Percentiles rank a stretch among this genome's conserved stretches.
These are phyloP conservation scores for Charadrius vociferus DNA, from an alignment of 2,113 vertebrate genomes.

Conservation along the genomic window DNA sequence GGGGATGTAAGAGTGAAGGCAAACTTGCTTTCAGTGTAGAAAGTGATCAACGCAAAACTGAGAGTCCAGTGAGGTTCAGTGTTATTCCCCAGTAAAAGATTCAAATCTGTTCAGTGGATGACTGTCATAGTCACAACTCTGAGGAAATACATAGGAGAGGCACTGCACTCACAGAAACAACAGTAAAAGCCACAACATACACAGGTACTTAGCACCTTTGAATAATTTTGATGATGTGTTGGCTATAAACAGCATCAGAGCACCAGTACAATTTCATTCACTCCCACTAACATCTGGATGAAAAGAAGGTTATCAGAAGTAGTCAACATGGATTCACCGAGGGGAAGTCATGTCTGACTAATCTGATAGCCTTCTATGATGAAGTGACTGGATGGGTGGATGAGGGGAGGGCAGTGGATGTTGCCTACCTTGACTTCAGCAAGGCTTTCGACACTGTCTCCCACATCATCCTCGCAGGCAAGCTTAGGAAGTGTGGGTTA, in stretches of 20 bases:
- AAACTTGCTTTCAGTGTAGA: background rate
- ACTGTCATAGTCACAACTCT: too few relatives aligned
- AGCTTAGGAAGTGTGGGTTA: too few relatives aligned
- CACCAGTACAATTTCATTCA: background rate
- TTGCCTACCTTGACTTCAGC: too few relatives aligned
- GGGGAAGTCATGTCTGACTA: too few relatives aligned
- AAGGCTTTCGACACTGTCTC: too few relatives aligned
- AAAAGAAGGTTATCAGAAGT: background rate
- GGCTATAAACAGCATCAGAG: background rate
- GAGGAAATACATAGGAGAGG: background rate
- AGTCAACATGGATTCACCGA: too few relatives aligned
- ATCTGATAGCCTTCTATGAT: too few relatives aligned
- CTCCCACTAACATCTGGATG: background rate
- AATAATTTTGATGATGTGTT: background rate
- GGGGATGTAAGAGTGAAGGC: background rate
- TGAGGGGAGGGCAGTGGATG: too few relatives aligned
- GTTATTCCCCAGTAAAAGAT: background rate
- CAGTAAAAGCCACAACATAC: background rate
- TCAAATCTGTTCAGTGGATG: background rate
- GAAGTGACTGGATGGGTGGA: too few relatives aligned
- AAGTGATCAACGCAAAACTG: background rate
- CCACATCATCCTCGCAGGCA: too few relatives aligned
- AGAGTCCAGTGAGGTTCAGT: background rate
- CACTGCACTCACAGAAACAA: background rate
- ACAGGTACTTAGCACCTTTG: fast-evolving